Conservation (phyloP, 2,113 vertebrate species). For the Meles meles region DNA sequence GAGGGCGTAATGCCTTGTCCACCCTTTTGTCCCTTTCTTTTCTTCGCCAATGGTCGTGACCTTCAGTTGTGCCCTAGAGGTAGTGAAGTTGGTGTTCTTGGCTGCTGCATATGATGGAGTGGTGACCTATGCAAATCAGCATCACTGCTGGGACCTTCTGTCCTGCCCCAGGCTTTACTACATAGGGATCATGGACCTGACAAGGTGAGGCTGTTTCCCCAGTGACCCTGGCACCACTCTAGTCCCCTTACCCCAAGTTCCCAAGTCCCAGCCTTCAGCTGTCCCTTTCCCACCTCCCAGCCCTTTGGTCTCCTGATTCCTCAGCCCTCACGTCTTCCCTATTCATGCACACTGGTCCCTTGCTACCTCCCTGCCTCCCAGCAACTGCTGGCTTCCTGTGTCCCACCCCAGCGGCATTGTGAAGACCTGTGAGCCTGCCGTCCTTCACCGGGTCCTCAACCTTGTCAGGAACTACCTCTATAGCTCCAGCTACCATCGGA, state of each 20-base stretch:
- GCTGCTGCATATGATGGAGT: background rate
- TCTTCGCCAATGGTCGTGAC: background rate
- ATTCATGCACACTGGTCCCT: background rate
- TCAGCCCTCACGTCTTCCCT: background rate
- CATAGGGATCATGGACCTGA: constrained; percentile 38
- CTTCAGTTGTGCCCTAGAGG: constrained; percentile 45
- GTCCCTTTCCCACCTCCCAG: background rate
- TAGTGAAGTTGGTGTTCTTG: background rate
- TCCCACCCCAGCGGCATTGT: constrained; percentile 40
- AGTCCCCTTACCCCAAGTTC: background rate
- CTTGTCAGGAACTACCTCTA: background rate
- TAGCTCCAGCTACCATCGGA: background rate
- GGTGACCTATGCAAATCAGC: background rate
- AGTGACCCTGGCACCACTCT: background rate
- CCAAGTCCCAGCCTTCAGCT: background rate
- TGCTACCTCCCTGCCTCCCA: background rate
- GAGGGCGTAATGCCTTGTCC: background rate
- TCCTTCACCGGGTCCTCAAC: constrained; percentile 16
- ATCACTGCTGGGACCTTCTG: constrained; percentile 31
- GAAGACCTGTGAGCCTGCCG: background rate
- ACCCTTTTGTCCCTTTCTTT: background rate
- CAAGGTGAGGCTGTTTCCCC: constrained; percentile 13
- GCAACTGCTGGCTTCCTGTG: background rate
- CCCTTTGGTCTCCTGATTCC: background rate
- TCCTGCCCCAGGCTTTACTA: constrained; percentile 31